phyloP scores from a whole-genome alignment of 2,888 invertebrate species.

The Zele albiditarsus region DNA sequence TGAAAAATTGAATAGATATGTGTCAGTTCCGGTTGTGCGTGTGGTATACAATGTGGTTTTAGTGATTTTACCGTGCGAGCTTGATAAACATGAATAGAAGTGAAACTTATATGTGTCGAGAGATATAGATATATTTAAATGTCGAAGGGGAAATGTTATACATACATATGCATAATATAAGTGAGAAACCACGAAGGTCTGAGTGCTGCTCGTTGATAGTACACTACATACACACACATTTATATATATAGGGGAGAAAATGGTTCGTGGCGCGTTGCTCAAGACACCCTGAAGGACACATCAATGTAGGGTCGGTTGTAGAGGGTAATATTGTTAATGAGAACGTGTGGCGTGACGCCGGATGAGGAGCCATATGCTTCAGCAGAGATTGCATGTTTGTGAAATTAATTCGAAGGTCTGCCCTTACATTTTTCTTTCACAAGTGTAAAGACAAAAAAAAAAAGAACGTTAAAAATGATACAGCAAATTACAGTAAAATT shows the following conservation, averaged over 20 bases:
- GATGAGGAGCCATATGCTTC: slow-evolving; percentile 43
- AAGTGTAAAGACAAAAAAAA: background rate
- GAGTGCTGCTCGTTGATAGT: background rate
- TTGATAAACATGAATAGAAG: slow-evolving; percentile 15
- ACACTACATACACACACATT: background rate
- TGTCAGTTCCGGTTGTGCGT: background rate
- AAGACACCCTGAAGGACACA: slow-evolving; percentile 32
- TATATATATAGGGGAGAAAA: slow-evolving; percentile 28
- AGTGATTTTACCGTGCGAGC: slow-evolving; percentile 21
- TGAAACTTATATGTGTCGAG: too few species aligned
- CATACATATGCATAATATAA: too few species aligned
- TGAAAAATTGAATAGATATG: slow-evolving; percentile 46
- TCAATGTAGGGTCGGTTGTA: slow-evolving; percentile 43
- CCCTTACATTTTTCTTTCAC: slow-evolving; percentile 21
- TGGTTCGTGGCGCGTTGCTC: slow-evolving; percentile 3
- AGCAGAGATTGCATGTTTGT: slow-evolving; percentile 48
- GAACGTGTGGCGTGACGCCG: slow-evolving; percentile 61
- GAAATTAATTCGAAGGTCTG: slow-evolving; percentile 58
- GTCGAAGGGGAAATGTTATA: slow-evolving; percentile 31
- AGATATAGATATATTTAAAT: too few species aligned
- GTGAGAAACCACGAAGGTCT: background rate
- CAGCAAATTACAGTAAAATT: too few species aligned
- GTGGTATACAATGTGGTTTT: slow-evolving; percentile 32
- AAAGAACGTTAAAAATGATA: background rate
- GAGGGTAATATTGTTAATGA: slow-evolving; percentile 59